Evolutionary conservation across 2,888 invertebrate species (phyloP).

Genomic region (Agrilus biguttatus): DNA sequence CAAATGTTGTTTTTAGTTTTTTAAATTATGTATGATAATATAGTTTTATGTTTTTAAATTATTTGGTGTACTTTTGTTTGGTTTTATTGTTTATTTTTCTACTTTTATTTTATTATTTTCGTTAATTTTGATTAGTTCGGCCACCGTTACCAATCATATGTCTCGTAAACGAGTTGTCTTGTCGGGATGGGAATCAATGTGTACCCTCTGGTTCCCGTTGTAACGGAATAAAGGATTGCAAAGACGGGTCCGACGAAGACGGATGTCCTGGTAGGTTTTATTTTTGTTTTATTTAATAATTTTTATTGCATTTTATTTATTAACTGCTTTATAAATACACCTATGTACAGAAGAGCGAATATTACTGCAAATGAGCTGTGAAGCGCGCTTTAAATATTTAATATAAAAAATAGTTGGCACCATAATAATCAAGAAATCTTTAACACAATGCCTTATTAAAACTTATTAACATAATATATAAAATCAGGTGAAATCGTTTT

Average conservation of each 20-base stretch:
- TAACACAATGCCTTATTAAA: too few relatives aligned
- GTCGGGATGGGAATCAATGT: constrained; percentile 33
- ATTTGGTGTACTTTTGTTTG: neutral
- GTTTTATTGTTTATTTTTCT: constrained; percentile 8
- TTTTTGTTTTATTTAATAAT: constrained; percentile 10
- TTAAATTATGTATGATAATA: constrained; percentile 4
- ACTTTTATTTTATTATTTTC: constrained; percentile 12
- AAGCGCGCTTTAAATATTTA: too few relatives aligned
- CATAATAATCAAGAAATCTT: too few relatives aligned
- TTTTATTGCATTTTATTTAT: constrained; percentile 1
- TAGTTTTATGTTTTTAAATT: too few relatives aligned
- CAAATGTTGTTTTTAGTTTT: constrained; percentile 1
- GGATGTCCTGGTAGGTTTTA: constrained; percentile 25
- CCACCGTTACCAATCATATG: constrained; percentile 14
- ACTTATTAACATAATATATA: too few relatives aligned
- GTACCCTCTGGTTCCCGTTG: constrained; percentile 32
- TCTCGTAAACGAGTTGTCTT: constrained; percentile 29
- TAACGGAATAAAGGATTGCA: constrained; percentile 43
- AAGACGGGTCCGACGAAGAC: constrained; percentile 43
- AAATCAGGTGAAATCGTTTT: too few relatives aligned
- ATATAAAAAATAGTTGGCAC: too few relatives aligned
- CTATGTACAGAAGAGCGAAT: too few relatives aligned
- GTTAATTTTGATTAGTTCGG: constrained; percentile 14
- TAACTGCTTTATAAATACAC: too few relatives aligned
- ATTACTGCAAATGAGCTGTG: too few relatives aligned